These are phyloP conservation scores for Leptonema lineaticorne DNA, from an alignment of 1,140 invertebrate species.

Conservation along the genomic window DNA sequence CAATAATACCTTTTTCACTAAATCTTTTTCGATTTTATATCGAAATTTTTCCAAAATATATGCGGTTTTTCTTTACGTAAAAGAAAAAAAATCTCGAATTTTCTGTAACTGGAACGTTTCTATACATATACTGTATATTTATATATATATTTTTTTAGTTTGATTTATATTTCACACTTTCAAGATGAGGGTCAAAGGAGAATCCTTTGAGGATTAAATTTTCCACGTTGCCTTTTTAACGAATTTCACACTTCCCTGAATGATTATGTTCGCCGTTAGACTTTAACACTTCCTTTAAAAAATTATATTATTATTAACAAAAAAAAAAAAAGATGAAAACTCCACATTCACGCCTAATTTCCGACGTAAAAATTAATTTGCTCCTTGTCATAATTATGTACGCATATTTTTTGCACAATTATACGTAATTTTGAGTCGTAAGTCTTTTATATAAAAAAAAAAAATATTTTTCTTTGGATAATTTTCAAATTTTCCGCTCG, in stretches of 20 bases:
- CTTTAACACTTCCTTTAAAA: background rate
- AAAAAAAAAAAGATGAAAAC: too few species aligned
- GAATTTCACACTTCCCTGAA: background rate
- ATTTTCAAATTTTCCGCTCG: constrained; percentile 9
- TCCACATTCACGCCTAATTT: too few species aligned
- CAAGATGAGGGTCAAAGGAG: constrained; percentile 1
- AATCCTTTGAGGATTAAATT: background rate
- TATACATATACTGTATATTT: background rate
- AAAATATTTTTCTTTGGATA: background rate
- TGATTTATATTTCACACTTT: background rate
- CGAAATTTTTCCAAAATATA: too few species aligned
- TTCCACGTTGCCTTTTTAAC: background rate
- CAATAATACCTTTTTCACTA: too few species aligned
- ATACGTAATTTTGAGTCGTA: too few species aligned
- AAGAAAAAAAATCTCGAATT: too few species aligned
- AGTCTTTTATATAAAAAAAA: background rate
- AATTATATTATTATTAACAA: too few species aligned
- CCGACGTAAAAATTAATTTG: too few species aligned
- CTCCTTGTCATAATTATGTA: too few species aligned
- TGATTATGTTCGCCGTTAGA: background rate
- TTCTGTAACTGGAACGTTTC: background rate
- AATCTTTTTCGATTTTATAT: too few species aligned
- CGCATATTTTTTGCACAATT: too few species aligned
- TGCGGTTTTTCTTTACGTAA: too few species aligned
- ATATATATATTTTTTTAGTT: constrained; percentile 1